A percentile compares a stretch with the other conserved stretches of the same genome.
These are phyloP conservation scores for Timema podura DNA, from an alignment of 2,888 invertebrate species.

Conservation along the genomic window DNA sequence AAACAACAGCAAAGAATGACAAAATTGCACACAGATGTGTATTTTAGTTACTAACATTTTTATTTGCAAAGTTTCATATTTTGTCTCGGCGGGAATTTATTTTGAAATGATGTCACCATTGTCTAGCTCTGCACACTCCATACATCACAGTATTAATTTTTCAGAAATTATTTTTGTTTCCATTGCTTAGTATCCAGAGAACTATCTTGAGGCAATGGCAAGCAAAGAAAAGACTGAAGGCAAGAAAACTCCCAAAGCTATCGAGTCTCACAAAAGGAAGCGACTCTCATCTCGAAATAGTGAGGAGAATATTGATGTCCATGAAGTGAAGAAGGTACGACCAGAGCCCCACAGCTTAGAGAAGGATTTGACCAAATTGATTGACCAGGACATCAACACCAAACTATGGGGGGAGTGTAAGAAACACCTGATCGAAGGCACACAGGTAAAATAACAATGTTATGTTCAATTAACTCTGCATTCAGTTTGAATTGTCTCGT, in stretches of 20 bases:
- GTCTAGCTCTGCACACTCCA: no score
- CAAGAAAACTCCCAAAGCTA: constrained; percentile 37
- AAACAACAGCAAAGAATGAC: no score
- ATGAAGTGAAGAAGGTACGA: constrained; percentile 43
- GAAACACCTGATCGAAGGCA: constrained; percentile 48
- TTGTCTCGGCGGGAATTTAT: no score
- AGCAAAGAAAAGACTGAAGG: constrained; percentile 44
- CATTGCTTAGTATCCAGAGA: constrained; percentile 54
- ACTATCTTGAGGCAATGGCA: constrained; percentile 62
- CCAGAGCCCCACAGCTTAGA: constrained; percentile 44
- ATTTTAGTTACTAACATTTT: no score
- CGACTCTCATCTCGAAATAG: constrained; percentile 19
- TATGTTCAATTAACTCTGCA: no score
- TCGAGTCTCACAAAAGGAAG: constrained; percentile 30
- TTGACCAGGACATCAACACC: constrained; percentile 58
- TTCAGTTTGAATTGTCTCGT: no score
- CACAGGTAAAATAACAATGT: constrained; percentile 34
- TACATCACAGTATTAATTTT: no score
- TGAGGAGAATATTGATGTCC: no score
- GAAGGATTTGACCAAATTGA: constrained; percentile 44
- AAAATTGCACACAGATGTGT: no score
- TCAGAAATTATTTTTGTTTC: no score
- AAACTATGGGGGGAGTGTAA: constrained; percentile 67
- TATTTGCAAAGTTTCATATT: no score
- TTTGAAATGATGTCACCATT: no score